Conservation (phyloP, 2,797 vertebrate species). For the Poecilia velifera region DNA sequence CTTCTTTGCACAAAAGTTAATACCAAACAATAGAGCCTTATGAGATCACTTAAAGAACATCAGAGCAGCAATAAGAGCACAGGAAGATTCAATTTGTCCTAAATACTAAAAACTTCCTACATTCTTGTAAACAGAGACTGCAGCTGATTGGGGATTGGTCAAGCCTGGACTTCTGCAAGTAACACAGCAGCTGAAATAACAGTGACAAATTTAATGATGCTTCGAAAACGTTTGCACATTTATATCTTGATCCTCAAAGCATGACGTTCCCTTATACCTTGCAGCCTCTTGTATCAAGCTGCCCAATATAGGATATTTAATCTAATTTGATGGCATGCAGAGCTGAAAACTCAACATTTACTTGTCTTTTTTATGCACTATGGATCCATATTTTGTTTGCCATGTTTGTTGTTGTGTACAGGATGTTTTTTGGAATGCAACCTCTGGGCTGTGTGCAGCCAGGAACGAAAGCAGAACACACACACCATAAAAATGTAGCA, state of each 20-base stretch:
- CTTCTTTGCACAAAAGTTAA: background rate
- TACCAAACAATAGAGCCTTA: background rate
- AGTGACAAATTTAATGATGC: background rate
- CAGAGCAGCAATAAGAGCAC: background rate
- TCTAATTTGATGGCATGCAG: background rate
- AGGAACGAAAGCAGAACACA: background rate
- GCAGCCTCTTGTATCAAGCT: background rate
- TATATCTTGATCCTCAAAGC: background rate
- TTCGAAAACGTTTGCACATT: background rate
- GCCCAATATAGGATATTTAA: background rate
- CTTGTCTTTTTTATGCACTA: background rate
- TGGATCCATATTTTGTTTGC: background rate
- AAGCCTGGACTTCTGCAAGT: background rate
- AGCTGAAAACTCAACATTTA: background rate
- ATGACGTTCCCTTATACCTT: background rate
- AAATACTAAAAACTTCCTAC: background rate
- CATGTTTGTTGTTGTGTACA: background rate
- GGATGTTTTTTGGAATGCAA: background rate
- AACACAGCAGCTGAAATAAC: background rate
- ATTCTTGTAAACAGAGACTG: background rate
- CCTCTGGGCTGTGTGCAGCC: conserved; percentile 6
- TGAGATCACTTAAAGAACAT: background rate
- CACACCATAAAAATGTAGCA: conserved; percentile 2
- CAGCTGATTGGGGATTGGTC: background rate
- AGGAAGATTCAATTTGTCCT: background rate